A percentile compares a stretch with the other conserved stretches of the same genome.
These are phyloP conservation scores for Polyergus mexicanus DNA, from an alignment of 1,140 invertebrate genomes.

Conservation along the genomic window DNA sequence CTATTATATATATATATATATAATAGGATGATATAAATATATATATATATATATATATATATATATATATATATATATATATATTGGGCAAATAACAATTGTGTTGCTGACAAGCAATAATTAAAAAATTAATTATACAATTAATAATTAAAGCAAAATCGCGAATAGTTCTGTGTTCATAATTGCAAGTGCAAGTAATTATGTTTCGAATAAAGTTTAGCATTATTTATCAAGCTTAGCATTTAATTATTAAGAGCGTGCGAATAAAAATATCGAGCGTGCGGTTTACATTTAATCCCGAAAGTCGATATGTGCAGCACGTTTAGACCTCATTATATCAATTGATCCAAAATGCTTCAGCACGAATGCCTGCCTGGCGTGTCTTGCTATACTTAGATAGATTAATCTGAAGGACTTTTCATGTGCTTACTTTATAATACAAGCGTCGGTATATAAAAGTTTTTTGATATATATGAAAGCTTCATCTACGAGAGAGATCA, in stretches of 20 bases:
- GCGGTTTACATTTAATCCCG: background rate
- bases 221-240: background rate
- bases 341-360: conserved; percentile 42
- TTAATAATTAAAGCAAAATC: background rate
- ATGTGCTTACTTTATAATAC: background rate
- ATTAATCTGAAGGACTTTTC: conserved; percentile 30
- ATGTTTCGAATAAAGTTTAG: background rate
- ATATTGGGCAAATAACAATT: background rate
- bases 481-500: background rate
- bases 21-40: too few species aligned
- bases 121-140: background rate
- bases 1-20: too few species aligned
- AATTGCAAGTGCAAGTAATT: background rate
- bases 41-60: too few species aligned
- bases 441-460: background rate
- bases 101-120: background rate
- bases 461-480: background rate
- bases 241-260: too few species aligned
- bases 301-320: conserved; percentile 45
- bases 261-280: background rate
- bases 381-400: conserved; percentile 2
- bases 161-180: background rate
- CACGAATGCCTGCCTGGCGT: conserved; percentile 15
- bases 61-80: too few species aligned
- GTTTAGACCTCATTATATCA: conserved; percentile 50